Evolutionary conservation across 1,140 invertebrate genomes (phyloP).

Genomic region (Temnothorax longispinosus): DNA sequence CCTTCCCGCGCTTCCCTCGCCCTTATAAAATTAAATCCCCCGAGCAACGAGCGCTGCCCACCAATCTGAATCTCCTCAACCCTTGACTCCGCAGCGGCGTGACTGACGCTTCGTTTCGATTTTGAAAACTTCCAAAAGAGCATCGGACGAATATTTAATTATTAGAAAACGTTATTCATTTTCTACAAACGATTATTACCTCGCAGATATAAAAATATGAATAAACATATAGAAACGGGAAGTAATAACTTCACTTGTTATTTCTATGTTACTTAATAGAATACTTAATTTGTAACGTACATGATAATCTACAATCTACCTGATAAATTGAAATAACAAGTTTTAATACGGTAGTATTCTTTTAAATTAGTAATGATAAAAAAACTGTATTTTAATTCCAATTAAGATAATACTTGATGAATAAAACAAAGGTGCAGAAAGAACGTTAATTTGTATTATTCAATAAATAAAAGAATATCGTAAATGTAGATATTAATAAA

Average conservation of each 20-base stretch:
- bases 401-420: not conserved
- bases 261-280: not conserved
- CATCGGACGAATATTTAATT: not conserved
- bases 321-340: not conserved
- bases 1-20: not conserved
- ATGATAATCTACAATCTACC: not conserved
- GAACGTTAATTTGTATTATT: not conserved
- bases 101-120: not conserved
- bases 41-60: not conserved
- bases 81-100: slow-evolving; percentile 7
- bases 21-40: slow-evolving; percentile 69
- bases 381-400: not conserved
- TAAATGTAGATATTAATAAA: not conserved
- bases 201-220: not conserved
- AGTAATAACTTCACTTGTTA: slow-evolving; percentile 3
- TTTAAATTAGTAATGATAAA: not conserved
- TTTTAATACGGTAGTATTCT: not conserved
- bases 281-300: not conserved
- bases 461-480: not conserved
- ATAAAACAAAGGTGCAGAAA: not conserved
- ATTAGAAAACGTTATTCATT: not conserved
- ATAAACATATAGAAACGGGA: not conserved
- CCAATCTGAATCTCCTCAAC: slow-evolving; percentile 6
- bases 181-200: not conserved
- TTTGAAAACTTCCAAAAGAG: not conserved